Base-by-base conservation (phyloP, 2,888 invertebrate species). In the Lysandra coridon region DNA sequence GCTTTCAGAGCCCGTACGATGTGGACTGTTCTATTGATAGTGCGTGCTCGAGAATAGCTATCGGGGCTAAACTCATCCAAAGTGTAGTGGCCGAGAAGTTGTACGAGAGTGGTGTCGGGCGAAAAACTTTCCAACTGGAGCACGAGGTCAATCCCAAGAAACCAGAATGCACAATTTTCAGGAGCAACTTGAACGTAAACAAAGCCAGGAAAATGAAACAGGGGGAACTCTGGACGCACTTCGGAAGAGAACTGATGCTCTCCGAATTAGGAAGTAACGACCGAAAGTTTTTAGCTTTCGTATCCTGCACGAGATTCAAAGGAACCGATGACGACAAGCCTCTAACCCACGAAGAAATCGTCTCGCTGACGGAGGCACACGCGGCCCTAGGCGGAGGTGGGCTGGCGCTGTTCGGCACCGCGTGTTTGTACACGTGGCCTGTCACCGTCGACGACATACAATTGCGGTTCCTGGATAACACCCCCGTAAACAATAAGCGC, bases 341-440 rank as follows among this genome's bases (percentile, higher is more conserved):
- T 74, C 95, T 95, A 88, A 96, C 96, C 0, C 97, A 97, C 86
- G 96, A 96, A 78, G 97, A 96, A 87, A 96, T 96, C 53, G 92
- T 96, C 84, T 95, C 95, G 1, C 93, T 97, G 82, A 96, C 97
- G 7, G 96, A 97, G 87, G 98, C 97, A 0, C 97, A 98, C 89
- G 97, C 97, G n/a, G 98, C 99, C 0, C 93, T 99, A 80, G 99
- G 99, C 64, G 97, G 98, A 23, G 99, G 99, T 44, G 98, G 98
- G 0, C 92, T 99, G 81, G 99, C 99, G 7, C 91, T 99, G 17
- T 98, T 99, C 88, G 98, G 99, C 7, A 97, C 98, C 0, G 98
- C 97, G 0, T 98, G 97, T 87, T 95, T 99, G 78, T 98, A 98
- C 88, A 97, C 98, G 2, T 99, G 99, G 99, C 98, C 99, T 1